A percentile compares a stretch with the other conserved stretches of the same genome.
Evolutionary conservation across 2,113 vertebrate genomes (phyloP).

Genomic region (Sphaerodactylus townsendi): DNA sequence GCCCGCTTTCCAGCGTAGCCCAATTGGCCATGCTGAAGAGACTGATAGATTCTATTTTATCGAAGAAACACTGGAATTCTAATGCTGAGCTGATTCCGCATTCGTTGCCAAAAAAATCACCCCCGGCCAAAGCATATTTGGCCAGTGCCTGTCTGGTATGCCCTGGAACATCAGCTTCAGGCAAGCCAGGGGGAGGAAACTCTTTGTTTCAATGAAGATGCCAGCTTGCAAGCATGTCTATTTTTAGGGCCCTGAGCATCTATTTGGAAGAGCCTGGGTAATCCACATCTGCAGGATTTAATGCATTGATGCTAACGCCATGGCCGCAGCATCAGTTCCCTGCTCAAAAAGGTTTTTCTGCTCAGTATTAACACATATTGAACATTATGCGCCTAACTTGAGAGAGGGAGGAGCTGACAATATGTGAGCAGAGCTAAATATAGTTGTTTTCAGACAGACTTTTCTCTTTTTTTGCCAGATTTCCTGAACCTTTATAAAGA

Average conservation of each 20-base stretch:
- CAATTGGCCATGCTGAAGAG: too few relatives aligned
- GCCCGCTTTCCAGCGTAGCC: too few relatives aligned
- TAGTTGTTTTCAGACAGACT: constrained; percentile 65
- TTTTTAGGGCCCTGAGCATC: constrained; percentile 41
- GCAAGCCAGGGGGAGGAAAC: neutral
- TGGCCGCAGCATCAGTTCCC: constrained; percentile 10
- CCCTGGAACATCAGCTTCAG: neutral
- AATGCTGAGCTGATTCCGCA: too few relatives aligned
- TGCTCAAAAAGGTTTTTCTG: neutral
- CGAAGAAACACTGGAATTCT: too few relatives aligned
- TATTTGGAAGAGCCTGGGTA: constrained; percentile 32
- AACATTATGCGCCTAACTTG: constrained; percentile 27
- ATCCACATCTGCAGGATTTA: constrained; percentile 20
- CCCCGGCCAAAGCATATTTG: neutral
- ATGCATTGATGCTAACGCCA: constrained; percentile 39
- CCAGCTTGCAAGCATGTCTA: constrained; percentile 23
- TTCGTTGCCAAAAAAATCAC: neutral
- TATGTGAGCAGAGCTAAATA: constrained; percentile 51
- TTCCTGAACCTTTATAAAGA: constrained; percentile 55
- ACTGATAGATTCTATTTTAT: too few relatives aligned
- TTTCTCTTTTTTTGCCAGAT: constrained; percentile 56
- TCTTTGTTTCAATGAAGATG: constrained; percentile 29
- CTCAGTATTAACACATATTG: constrained; percentile 58
- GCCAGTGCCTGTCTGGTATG: neutral
- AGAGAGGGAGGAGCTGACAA: constrained; percentile 56